These are phyloP conservation scores for Cercocebus atys DNA, from an alignment of 2,113 vertebrate species.

Conservation along the genomic window DNA sequence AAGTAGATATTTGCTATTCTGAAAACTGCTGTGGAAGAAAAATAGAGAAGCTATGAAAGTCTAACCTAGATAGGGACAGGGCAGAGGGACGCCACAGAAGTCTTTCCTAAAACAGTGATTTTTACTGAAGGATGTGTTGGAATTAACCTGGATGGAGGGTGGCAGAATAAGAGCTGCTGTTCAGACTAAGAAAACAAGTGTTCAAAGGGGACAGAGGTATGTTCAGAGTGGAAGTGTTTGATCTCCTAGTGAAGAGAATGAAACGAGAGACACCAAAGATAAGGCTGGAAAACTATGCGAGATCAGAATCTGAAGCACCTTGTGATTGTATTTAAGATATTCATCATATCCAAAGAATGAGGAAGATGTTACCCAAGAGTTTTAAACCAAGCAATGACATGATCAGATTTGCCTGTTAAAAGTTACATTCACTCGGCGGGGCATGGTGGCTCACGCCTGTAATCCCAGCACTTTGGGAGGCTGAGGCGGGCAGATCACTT, in stretches of 20 bases:
- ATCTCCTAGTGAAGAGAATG: neutral
- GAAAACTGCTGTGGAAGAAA: neutral
- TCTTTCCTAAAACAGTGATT: neutral
- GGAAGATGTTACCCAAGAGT: neutral
- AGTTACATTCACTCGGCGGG: neutral
- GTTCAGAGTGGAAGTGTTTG: neutral
- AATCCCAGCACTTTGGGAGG: neutral
- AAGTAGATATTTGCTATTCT: neutral
- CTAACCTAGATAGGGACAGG: neutral
- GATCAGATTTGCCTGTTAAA: neutral
- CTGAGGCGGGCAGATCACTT: too few relatives aligned
- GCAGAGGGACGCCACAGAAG: neutral
- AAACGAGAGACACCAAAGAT: neutral
- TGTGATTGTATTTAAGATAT: neutral
- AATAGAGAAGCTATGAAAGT: neutral
- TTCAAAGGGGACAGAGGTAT: neutral
- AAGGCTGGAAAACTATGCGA: neutral
- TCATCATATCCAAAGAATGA: neutral
- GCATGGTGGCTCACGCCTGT: neutral
- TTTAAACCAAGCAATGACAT: neutral
- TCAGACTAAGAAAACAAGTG: neutral
- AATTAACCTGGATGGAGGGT: neutral
- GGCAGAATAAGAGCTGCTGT: neutral
- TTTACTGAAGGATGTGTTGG: neutral
- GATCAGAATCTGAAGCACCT: neutral